phyloP scores from a whole-genome alignment of 2,113 vertebrate genomes.

The Canis aureus region DNA sequence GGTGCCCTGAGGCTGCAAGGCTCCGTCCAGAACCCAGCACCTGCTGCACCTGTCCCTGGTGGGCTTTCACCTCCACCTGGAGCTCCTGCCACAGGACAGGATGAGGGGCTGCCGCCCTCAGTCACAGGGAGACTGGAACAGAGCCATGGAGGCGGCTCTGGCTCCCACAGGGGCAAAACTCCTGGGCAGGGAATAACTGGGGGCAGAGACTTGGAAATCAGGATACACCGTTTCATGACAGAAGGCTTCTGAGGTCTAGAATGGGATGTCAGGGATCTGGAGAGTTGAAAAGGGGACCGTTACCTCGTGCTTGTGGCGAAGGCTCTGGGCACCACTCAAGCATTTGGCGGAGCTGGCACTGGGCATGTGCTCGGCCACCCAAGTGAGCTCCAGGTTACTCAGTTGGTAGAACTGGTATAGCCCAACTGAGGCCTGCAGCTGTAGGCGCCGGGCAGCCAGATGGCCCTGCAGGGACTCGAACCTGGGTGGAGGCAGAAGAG shows the following conservation, averaged over 20 bases:
- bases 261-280: not conserved
- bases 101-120: not conserved
- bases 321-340: constrained; percentile 87
- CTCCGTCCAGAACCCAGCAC: constrained; percentile 89
- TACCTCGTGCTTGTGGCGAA: constrained; percentile 93
- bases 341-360: constrained; percentile 85
- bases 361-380: constrained; percentile 91
- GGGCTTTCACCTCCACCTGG: constrained; percentile 89
- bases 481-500: constrained; percentile 82
- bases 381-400: constrained; percentile 90
- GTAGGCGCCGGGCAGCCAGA: constrained; percentile 84
- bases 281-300: not conserved
- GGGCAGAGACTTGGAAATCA: not conserved
- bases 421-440: constrained; percentile 90
- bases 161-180: not conserved
- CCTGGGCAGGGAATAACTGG: not conserved
- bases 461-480: constrained; percentile 92
- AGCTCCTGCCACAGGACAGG: constrained; percentile 87
- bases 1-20: constrained; percentile 84
- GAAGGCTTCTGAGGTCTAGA: not conserved
- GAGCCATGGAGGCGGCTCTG: not conserved
- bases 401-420: constrained; percentile 91
- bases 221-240: not conserved
- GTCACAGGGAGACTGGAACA: not conserved
- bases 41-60: constrained; percentile 87